These are phyloP conservation scores for Pangasius mekongensis DNA, from an alignment of 2,797 vertebrate species.

Conservation along the genomic window DNA sequence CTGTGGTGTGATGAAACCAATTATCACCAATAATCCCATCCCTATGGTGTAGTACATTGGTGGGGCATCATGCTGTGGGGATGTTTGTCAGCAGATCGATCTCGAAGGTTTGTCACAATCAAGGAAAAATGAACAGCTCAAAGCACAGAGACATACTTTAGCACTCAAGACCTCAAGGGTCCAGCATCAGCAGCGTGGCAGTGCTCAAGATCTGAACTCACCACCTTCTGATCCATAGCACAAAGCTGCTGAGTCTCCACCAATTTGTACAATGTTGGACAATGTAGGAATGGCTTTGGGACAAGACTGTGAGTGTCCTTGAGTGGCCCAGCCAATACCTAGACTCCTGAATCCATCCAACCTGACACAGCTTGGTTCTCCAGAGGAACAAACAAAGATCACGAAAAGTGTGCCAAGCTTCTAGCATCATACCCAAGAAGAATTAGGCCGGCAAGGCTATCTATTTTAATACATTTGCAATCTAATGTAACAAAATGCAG, in stretches of 20 bases:
- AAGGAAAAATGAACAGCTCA: background rate
- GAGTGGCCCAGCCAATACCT: background rate
- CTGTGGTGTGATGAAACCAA: constrained; percentile 25
- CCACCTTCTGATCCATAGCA: background rate
- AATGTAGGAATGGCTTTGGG: background rate
- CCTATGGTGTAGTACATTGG: background rate
- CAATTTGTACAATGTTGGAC: background rate
- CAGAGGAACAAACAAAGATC: background rate
- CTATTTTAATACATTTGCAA: background rate
- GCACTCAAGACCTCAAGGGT: background rate
- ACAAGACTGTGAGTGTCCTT: background rate
- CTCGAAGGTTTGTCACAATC: background rate
- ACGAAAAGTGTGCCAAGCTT: background rate
- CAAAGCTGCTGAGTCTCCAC: background rate
- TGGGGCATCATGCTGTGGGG: background rate
- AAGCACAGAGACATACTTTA: background rate
- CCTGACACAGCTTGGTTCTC: background rate
- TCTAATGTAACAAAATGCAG: background rate
- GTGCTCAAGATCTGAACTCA: background rate
- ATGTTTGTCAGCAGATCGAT: background rate
- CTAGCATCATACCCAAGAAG: background rate
- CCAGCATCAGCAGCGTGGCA: background rate
- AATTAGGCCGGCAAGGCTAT: background rate
- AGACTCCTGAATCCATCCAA: background rate
- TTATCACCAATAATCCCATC: constrained; percentile 3